Percentiles rank a stretch among this genome's conserved stretches.
Evolutionary conservation across 2,888 invertebrate species (phyloP).

Genomic region (Drosophila greeni): DNA sequence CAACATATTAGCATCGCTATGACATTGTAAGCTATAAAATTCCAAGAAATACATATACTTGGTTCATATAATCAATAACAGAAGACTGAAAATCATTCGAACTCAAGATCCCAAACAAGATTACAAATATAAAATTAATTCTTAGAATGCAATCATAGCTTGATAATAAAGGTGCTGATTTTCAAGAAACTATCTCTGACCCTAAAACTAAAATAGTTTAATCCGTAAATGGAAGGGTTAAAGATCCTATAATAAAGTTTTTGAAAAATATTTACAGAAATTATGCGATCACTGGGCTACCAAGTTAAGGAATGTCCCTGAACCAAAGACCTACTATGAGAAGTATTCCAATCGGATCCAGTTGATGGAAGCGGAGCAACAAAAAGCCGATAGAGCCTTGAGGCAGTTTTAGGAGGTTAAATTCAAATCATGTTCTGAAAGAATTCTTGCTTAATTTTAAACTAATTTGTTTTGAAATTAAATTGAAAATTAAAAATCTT

Average conservation of each 20-base stretch:
- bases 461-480: too few relatives aligned
- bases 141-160: not conserved
- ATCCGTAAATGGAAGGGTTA: too few relatives aligned
- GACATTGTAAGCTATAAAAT: not conserved
- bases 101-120: not conserved
- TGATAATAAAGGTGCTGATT: not conserved
- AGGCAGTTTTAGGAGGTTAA: not conserved
- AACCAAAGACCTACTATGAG: not conserved
- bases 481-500: too few relatives aligned
- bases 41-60: not conserved
- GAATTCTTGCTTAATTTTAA: too few relatives aligned
- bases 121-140: not conserved
- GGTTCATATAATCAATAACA: not conserved
- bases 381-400: not conserved
- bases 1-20: conserved; percentile 3
- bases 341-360: not conserved
- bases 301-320: not conserved
- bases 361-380: not conserved
- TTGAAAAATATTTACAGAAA: not conserved
- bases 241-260: too few relatives aligned
- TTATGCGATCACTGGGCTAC: not conserved
- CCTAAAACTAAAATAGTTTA: not conserved
- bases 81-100: not conserved
- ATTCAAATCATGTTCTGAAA: too few relatives aligned
- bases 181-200: not conserved